Evolutionary conservation across 2,797 vertebrate species (phyloP).

Genomic region (Sardinella longiceps): DNA sequence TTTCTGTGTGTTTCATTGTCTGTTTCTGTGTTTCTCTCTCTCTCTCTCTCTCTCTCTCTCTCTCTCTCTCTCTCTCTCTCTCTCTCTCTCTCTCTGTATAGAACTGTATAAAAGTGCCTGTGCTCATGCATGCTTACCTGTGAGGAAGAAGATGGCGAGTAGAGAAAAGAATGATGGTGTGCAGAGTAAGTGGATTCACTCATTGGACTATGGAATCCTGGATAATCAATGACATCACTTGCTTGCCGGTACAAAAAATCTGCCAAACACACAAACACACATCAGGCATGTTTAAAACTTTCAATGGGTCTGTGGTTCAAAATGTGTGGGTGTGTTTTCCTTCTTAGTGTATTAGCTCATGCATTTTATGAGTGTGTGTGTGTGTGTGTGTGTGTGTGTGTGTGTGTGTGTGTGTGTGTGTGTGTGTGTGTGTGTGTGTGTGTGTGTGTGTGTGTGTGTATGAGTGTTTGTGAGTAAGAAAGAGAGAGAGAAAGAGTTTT

Average conservation of each 20-base stretch:
- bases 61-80: no score
- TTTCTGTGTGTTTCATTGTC: background rate
- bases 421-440: background rate
- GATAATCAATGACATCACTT: slow-evolving; percentile 70
- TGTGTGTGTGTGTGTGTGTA: background rate
- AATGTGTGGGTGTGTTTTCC: background rate
- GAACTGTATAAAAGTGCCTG: background rate
- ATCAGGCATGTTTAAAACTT: background rate
- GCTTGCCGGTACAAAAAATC: slow-evolving; percentile 73
- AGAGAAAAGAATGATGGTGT: slow-evolving; percentile 55
- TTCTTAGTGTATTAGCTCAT: background rate
- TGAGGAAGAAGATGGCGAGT: slow-evolving; percentile 44
- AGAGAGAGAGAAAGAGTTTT: no score
- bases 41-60: no score
- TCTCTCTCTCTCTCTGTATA: background rate
- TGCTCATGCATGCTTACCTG: background rate
- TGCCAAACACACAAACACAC: slow-evolving; percentile 47
- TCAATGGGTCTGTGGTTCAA: background rate
- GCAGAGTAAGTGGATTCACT: slow-evolving; percentile 57
- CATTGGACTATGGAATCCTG: slow-evolving; percentile 57
- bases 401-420: background rate
- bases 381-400: background rate
- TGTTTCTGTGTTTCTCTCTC: background rate
- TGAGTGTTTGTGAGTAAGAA: background rate
- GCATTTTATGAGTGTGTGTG: background rate